phyloP scores from a whole-genome alignment of 2,113 vertebrate genomes.

The Mormoops blainvillei region DNA sequence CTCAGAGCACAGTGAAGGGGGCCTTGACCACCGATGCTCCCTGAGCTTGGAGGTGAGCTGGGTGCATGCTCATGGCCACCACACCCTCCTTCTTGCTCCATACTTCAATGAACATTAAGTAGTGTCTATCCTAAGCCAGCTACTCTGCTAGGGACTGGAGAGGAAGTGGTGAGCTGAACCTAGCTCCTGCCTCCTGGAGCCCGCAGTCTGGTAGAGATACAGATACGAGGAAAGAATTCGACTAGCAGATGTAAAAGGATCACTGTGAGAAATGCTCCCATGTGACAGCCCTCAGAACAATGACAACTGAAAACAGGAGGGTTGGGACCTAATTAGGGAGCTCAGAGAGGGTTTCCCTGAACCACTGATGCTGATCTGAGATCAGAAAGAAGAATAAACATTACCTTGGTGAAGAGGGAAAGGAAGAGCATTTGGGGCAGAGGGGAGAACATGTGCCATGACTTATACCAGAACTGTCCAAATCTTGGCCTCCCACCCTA shows the following conservation, averaged over 20 bases:
- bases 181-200: background rate
- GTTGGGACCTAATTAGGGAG: background rate
- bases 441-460: background rate
- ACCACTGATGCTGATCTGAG: no score
- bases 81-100: background rate
- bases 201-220: background rate
- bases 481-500: no score
- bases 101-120: background rate
- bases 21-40: background rate
- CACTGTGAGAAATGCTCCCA: background rate
- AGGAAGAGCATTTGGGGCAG: background rate
- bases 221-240: background rate
- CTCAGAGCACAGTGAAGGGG: no score
- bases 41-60: background rate
- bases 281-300: background rate
- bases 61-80: background rate
- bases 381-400: background rate
- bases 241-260: background rate
- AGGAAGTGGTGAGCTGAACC: background rate
- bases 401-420: background rate
- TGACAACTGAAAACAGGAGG: background rate
- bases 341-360: background rate
- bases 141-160: background rate
- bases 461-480: background rate
- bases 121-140: background rate